Base-by-base conservation (phyloP, 2,888 invertebrate species). In the Melanargia galathea region DNA sequence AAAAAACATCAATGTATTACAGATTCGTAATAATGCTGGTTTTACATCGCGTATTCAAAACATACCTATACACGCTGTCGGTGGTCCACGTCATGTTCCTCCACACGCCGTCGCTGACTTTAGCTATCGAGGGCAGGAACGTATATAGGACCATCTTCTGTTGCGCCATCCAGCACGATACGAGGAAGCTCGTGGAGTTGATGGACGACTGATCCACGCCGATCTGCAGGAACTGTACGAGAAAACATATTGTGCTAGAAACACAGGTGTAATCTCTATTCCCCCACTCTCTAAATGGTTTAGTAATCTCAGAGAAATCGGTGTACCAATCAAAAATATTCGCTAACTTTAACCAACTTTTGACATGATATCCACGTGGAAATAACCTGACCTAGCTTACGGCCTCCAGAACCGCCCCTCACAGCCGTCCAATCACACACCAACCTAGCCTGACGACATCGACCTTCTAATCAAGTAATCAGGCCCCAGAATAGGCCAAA, bases 71-170 rank as follows among this genome's bases (percentile, higher is more conserved):
- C 54, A 83, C 91, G 26, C 91, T 92, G 4, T 93, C 92, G 26
- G 92, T 90, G 3, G 92, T 94, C 96, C 96, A 96, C 0, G 89
- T 82, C 86, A 82, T 87, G 62, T 91, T 91, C 11, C 67, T 75
- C 90, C 96, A 96, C 0, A 82, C 73, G 54, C 92, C 90, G 2
- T 92, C 90, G 2, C 82, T 79, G 3, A 87, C 87, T 70, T 92
- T 92, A 0, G 93, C 78, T 35, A 95, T 94, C 0, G 96, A 94
- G 0, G 96, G 96, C 74, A 95, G 77, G 80, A 94, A 96, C 77
- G 94, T 94, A 72, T 93, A 86, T 8, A 78, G 71, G 2, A 86
- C 85, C 75, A 74, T 78, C 76, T 83, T 88, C 76, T 84, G 86
- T 64, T 86, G 87, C 11, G 87, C 82, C 82, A 86, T 84, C 87